A percentile compares a stretch with the other conserved stretches of the same genome.
phyloP scores from a whole-genome alignment of 1,140 invertebrate genomes.

The Drosophila santomea region DNA sequence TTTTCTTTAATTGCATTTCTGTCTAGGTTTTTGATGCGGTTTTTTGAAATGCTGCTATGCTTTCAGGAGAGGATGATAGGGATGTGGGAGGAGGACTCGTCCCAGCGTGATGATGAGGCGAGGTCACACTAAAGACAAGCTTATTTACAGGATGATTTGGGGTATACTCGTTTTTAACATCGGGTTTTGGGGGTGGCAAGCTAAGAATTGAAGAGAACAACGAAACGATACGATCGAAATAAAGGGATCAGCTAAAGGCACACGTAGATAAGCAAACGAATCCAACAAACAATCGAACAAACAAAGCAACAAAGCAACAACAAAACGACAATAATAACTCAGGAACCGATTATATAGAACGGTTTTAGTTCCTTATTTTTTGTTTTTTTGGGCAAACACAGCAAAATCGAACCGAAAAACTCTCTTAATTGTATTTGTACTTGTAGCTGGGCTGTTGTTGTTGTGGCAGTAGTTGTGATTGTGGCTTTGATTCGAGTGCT shows the following conservation, averaged over 20 bases:
- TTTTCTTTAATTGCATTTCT: slow-evolving; percentile 63
- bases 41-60: slow-evolving; percentile 62
- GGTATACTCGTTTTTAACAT: slow-evolving; percentile 43
- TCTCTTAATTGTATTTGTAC: slow-evolving; percentile 40
- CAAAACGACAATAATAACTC: slow-evolving; percentile 74
- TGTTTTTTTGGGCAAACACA: slow-evolving; percentile 33
- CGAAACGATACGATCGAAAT: slow-evolving; percentile 48
- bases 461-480: slow-evolving; percentile 36
- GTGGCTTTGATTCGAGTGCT: slow-evolving; percentile 18
- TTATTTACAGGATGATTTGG: slow-evolving; percentile 74
- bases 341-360: slow-evolving; percentile 53
- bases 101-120: slow-evolving; percentile 50
- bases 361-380: slow-evolving; percentile 2
- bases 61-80: slow-evolving; percentile 42
- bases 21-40: slow-evolving; percentile 56
- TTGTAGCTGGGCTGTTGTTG: slow-evolving; percentile 31
- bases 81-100: slow-evolving; percentile 10
- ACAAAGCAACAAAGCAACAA: slow-evolving; percentile 73
- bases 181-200: slow-evolving; percentile 33
- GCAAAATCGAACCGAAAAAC: slow-evolving; percentile 52
- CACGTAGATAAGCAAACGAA: slow-evolving; percentile 65
- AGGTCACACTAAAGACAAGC: slow-evolving; percentile 73
- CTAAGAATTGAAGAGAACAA: slow-evolving; percentile 56
- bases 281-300: slow-evolving; percentile 67
- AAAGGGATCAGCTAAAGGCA: slow-evolving; percentile 60